These are phyloP conservation scores for Lacerta agilis DNA, from an alignment of 2,797 vertebrate species.

Conservation along the genomic window DNA sequence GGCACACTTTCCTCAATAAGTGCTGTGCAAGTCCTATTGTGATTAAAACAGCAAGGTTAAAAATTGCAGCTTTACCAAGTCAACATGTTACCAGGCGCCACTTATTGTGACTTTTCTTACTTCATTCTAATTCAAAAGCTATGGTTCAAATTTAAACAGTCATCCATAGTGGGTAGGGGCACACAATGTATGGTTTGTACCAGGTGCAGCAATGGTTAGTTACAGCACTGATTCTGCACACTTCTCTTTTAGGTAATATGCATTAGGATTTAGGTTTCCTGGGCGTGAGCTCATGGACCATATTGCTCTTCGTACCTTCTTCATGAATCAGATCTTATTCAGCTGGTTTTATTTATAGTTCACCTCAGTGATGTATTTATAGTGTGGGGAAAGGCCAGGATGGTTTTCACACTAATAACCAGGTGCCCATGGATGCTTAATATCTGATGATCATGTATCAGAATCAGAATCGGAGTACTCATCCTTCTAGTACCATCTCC, in stretches of 20 bases:
- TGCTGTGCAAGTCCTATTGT: too few species aligned
- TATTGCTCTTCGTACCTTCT: not conserved
- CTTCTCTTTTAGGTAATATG: not conserved
- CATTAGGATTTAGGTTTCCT: not conserved
- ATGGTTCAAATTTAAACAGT: too few species aligned
- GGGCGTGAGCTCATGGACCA: not conserved
- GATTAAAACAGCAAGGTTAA: too few species aligned
- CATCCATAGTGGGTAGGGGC: too few species aligned
- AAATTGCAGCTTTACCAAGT: too few species aligned
- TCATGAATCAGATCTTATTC: not conserved
- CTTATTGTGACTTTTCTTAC: too few species aligned
- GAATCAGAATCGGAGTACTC: not conserved
- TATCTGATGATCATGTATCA: not conserved
- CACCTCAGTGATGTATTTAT: not conserved
- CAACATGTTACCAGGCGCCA: too few species aligned
- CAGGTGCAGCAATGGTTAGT: too few species aligned
- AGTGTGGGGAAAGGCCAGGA: not conserved
- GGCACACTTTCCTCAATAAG: too few species aligned
- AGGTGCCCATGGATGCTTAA: not conserved
- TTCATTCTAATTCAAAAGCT: too few species aligned
- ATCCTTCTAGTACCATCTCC: not conserved
- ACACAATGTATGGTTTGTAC: too few species aligned
- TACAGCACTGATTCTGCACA: not conserved
- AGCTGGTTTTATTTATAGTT: conserved; percentile 8
- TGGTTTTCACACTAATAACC: not conserved